Evolutionary conservation across 2,113 vertebrate genomes (phyloP).

Genomic region (Rhea americana): DNA sequence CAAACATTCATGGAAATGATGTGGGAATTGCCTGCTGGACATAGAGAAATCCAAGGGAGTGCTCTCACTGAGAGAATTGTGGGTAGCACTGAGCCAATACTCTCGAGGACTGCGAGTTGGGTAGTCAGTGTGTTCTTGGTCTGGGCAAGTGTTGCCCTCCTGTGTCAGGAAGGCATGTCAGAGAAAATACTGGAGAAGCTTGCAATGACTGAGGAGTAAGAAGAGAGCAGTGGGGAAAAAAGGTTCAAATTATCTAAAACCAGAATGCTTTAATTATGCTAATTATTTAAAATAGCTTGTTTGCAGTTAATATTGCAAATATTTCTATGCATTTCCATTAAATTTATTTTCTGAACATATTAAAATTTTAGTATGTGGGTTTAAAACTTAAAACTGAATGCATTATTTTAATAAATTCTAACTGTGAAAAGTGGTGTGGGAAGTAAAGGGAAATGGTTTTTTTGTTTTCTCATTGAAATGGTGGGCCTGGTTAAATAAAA

Average conservation of each 20-base stretch:
- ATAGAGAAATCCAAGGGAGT: not conserved
- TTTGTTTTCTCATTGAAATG: not conserved
- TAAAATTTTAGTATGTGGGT: not conserved
- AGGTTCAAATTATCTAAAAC: not conserved
- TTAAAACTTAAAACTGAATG: not conserved
- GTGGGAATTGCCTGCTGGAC: not conserved
- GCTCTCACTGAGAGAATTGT: not conserved
- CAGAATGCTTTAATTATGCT: not conserved
- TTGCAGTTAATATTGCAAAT: not conserved
- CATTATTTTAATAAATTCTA: not conserved
- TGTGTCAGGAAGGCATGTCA: not conserved
- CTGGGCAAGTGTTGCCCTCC: not conserved
- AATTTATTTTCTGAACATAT: not conserved
- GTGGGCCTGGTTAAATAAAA: not conserved
- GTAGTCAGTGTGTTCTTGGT: not conserved
- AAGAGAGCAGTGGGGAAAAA: not conserved
- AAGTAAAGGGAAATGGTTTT: not conserved
- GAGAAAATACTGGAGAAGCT: not conserved
- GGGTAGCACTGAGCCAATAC: no score
- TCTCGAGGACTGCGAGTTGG: not conserved
- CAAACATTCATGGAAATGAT: not conserved
- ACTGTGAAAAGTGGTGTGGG: not conserved
- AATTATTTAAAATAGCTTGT: not conserved
- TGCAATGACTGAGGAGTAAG: not conserved
- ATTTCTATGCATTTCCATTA: not conserved